Evolutionary conservation across 2,113 vertebrate genomes (phyloP).

Genomic region (Rhea pennata): DNA sequence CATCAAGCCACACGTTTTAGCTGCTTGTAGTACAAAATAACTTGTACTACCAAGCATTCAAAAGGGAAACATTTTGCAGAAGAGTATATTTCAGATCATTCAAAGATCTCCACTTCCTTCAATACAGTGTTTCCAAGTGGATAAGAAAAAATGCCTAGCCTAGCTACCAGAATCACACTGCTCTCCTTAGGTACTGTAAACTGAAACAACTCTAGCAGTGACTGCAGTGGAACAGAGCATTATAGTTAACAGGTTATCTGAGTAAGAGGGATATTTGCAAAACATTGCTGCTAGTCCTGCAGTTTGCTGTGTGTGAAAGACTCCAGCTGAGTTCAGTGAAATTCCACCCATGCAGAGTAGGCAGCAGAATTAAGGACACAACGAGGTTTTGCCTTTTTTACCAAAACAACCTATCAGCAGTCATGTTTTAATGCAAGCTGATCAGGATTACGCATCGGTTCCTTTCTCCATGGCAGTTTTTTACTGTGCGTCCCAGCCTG

Average conservation of each 20-base stretch:
- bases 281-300: constrained; percentile 13
- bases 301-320: not conserved
- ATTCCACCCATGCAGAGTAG: constrained; percentile 8
- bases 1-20: not conserved
- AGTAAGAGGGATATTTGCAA: constrained; percentile 49
- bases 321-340: not conserved
- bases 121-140: not conserved
- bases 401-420: constrained; percentile 1
- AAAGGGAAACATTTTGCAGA: not conserved
- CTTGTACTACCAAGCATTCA: not conserved
- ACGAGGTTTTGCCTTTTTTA: not conserved
- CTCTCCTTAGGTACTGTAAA: constrained; percentile 50
- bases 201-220: constrained; percentile 6
- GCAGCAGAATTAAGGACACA: not conserved
- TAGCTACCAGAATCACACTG: constrained; percentile 20
- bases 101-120: not conserved
- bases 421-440: not conserved
- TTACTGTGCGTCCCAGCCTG: not conserved
- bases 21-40: not conserved
- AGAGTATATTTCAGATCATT: not conserved
- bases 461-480: not conserved
- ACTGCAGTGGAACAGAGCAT: not conserved
- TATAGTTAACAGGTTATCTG: constrained; percentile 33
- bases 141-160: not conserved
- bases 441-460: not conserved